Percentiles rank a stretch among this genome's conserved stretches.
These are phyloP conservation scores for Desoria tigrina DNA, from an alignment of 2,888 invertebrate species.

Conservation along the genomic window DNA sequence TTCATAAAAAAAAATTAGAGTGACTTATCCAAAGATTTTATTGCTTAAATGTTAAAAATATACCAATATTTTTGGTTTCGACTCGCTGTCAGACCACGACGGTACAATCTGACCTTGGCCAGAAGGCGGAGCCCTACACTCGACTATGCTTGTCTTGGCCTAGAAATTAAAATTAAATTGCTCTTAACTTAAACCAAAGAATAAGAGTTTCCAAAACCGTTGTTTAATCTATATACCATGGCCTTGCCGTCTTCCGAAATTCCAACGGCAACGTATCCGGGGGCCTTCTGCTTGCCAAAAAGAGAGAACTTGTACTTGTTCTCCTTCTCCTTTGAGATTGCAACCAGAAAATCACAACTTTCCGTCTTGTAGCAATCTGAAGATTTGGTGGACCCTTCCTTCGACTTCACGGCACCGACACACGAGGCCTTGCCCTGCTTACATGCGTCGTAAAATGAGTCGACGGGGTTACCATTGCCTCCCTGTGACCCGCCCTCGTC, in stretches of 20 bases:
- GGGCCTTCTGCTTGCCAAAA: not conserved
- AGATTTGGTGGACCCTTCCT: too few species aligned
- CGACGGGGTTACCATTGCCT: not conserved
- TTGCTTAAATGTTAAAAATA: not conserved
- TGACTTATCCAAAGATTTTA: too few species aligned
- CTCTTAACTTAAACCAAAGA: not conserved
- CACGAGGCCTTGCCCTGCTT: not conserved
- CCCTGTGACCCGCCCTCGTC: not conserved
- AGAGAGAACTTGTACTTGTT: not conserved
- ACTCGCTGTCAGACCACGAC: not conserved
- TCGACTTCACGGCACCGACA: not conserved
- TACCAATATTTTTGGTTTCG: not conserved
- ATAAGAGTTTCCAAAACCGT: not conserved
- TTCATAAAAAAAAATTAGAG: too few species aligned
- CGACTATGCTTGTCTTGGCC: not conserved
- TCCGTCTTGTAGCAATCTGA: not conserved
- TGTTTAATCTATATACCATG: constrained; percentile 12
- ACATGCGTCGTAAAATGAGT: not conserved
- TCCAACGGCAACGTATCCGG: constrained; percentile 17
- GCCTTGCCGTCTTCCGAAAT: constrained; percentile 9
- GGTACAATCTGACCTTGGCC: not conserved
- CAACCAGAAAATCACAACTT: constrained; percentile 15
- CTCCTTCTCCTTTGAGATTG: not conserved
- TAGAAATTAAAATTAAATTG: not conserved
- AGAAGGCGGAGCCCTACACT: not conserved